Conservation (phyloP, 1,140 invertebrate species). For the Episyrphus balteatus region DNA sequence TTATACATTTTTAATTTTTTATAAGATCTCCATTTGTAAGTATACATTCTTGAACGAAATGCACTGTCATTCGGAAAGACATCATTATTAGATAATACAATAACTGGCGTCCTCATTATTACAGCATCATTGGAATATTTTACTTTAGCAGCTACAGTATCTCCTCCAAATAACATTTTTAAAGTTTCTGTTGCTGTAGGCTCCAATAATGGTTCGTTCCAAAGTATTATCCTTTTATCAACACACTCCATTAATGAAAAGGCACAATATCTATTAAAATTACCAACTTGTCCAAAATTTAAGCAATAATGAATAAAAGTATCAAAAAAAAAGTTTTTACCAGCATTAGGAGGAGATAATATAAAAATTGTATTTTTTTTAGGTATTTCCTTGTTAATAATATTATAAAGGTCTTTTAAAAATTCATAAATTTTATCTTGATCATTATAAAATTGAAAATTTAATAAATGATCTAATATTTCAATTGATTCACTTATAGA, state of each 20-base stretch:
- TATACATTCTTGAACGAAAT: slow-evolving; percentile 4
- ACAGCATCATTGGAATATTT: slow-evolving; percentile 5
- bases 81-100: slow-evolving; percentile 9
- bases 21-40: slow-evolving; percentile 3
- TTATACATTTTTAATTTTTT: background rate
- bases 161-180: slow-evolving; percentile 12
- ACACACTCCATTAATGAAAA: slow-evolving; percentile 26
- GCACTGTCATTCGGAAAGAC: background rate
- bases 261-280: slow-evolving; percentile 22
- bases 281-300: slow-evolving; percentile 27
- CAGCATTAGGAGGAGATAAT: slow-evolving; percentile 8
- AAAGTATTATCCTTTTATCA: slow-evolving; percentile 18
- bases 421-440: background rate
- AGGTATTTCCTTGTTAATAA: slow-evolving; percentile 4
- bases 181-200: slow-evolving; percentile 13
- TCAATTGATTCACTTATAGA: background rate
- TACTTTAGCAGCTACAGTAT: slow-evolving; percentile 1
- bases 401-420: background rate
- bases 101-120: slow-evolving; percentile 6
- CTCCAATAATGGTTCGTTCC: slow-evolving; percentile 23
- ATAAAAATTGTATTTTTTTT: slow-evolving; percentile 15
- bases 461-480: slow-evolving; percentile 1
- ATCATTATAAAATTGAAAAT: slow-evolving; percentile 3
- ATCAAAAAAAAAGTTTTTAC: slow-evolving; percentile 7
- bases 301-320: slow-evolving; percentile 12